Base-by-base conservation (phyloP, 92 coral and sea anemone species). In the Blastomussa wellsi region DNA sequence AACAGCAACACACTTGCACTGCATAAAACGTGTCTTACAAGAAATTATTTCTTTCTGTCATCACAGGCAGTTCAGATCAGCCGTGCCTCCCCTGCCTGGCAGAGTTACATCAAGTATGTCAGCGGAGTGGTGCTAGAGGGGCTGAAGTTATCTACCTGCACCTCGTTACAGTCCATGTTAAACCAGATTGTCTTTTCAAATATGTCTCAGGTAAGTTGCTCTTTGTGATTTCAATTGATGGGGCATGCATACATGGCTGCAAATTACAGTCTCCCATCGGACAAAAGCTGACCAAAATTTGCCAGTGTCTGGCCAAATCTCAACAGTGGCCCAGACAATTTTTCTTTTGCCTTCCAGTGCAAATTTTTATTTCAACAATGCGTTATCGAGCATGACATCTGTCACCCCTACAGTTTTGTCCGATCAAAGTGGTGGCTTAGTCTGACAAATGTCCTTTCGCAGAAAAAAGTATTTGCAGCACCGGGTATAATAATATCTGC, bases 61-160 rank as follows among this genome's bases (percentile, higher is more conserved):
- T 82, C 88, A 22, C 85, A 96, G 98, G 98, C 98, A 74, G 98
- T 90, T 7, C 98, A 96, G 90, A 94, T 96, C 28, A 96, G 98
- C 89, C 98, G 98, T 26, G 99, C 99, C 42, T 96, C 99, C 0
- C 99, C 99, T 20, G 92, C 99, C n/a, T 96, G 99, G 99, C 98
- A 94, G 90, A 91, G 91, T 82, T 96, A 96, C 89, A 91, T 91
- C 83, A 93, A 82, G 87, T 82, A 88, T 81, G 94, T 96, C 79
- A 96, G 98, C 82, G 93, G 90, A 79, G 95, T 83, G 16, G 91
- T 96, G 41, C 78, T 96, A 80, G 90, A 90, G 47, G 98, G 99
- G 26, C 84, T 96, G 22, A 89, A 90, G 79, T 88, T 82, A 19
- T 94, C 99, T 42, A 94, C 96, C 7, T 81, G 91, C 28, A 72